Evolutionary conservation across 2,797 vertebrate species (phyloP), one percentile per base, ranked within the genome.

Genomic region (Gouania willdenowi): DNA sequence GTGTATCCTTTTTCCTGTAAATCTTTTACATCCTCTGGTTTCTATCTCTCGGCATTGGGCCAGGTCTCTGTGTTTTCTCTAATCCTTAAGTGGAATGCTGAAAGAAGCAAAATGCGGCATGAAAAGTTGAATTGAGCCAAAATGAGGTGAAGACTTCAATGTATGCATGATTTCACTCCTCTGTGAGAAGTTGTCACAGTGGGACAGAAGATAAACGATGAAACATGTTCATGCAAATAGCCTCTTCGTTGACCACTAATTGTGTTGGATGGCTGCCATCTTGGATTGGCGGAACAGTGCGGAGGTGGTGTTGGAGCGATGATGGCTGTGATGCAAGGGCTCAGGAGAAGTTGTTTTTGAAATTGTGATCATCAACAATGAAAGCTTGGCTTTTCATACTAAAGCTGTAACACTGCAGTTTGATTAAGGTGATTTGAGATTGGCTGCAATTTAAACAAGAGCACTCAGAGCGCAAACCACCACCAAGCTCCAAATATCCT

Each of bases 181-280:
- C 50, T 63, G 58, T 45, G 56, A 37, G 58, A 53, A 52, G 71
- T 61, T 71, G 73, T 66, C 73, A 70, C 56, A 40, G 54, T 55
- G 50, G 71, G 66, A 75, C 75, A 58, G 69, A 70, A 39, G 63
- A 58, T 77, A 74, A 82, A 79, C 40, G 60, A 71, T 64, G 58
- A 52, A 79, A 79, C 80, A 71, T 77, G 83, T 81, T 82, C 59
- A 73, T 64, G 82, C 68, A 86, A 84, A 79, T 77, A 63, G 75
- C 47, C 69, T 38, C 56, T 77, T 61, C 24, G 30, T 63, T 81
- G 79, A 77, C 71, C 67, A 40, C 67, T 81, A 77, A 80, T 79
- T 77, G 73, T 80, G 49, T 77, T 84, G 81, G 84, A 82, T 51
- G 47, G 57, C 41, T 70, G 77, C 77, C 76, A 79, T 80, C 62